Percentiles rank a stretch among this genome's conserved stretches.
Evolutionary conservation across 2,888 invertebrate species (phyloP).

Genomic region (Agriotes lineatus): DNA sequence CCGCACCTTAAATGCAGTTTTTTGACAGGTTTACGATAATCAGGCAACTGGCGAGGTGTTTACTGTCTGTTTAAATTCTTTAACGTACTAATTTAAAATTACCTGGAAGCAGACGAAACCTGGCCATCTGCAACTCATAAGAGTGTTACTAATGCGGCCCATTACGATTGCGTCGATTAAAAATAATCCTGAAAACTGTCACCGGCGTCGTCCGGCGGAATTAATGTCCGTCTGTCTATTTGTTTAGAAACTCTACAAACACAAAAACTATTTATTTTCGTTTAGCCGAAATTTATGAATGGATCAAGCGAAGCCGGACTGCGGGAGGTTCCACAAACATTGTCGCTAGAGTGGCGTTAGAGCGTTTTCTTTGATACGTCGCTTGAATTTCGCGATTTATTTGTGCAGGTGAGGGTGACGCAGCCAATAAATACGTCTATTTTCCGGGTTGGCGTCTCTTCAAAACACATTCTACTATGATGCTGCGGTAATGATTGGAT

Average conservation of each 20-base stretch:
- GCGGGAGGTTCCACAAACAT: background rate
- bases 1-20: no score
- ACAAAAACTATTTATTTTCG: background rate
- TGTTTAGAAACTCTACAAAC: background rate
- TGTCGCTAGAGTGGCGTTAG: background rate
- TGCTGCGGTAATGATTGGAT: conserved; percentile 26
- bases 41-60: no score
- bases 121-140: no score
- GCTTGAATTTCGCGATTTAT: conserved; percentile 33
- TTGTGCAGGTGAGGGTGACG: conserved; percentile 29
- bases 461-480: conserved; percentile 28
- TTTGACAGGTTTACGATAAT: no score
- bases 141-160: no score
- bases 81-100: no score
- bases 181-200: no score
- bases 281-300: conserved; percentile 15
- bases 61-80: no score
- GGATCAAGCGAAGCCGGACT: background rate
- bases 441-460: conserved; percentile 41
- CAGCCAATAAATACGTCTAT: conserved; percentile 30
- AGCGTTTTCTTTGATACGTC: conserved; percentile 14
- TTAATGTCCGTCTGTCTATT: no score
- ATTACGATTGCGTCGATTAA: no score
- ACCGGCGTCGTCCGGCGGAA: no score
- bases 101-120: no score